A percentile compares a stretch with the other conserved stretches of the same genome.
Evolutionary conservation across 2,888 invertebrate genomes (phyloP).

Genomic region (Piscicola geometra): DNA sequence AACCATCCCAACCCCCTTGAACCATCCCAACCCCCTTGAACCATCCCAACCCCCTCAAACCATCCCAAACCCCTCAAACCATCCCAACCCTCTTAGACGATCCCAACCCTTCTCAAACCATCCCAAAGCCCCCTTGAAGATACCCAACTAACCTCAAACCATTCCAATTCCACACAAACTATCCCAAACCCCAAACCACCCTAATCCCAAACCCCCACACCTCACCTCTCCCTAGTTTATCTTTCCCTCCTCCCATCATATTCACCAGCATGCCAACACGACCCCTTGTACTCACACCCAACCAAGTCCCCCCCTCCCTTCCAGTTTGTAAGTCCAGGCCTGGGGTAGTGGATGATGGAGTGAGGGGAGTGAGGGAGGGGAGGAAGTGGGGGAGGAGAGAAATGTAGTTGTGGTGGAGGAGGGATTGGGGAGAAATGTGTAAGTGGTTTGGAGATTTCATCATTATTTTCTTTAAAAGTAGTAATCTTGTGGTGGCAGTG

Average conservation of each 20-base stretch:
- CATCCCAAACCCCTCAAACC: background rate
- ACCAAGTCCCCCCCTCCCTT: conserved; percentile 23
- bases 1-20: no score
- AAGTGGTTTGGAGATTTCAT: no score
- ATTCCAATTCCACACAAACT: background rate
- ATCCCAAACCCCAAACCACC: background rate
- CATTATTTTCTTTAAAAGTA: no score
- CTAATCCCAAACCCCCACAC: background rate
- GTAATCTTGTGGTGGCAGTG: no score
- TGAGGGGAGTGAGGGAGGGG: no score
- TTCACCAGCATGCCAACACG: conserved; percentile 18
- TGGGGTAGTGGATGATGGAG: background rate
- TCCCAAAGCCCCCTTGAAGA: background rate
- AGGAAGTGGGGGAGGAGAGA: no score
- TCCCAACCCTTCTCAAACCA: background rate
- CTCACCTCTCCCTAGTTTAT: background rate
- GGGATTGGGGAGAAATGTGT: background rate
- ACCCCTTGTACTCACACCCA: conserved; percentile 18
- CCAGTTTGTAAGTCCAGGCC: conserved; percentile 8
- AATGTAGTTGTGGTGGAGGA: background rate
- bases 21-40: no score
- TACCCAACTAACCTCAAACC: background rate
- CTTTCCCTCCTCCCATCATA: no score
- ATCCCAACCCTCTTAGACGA: no score
- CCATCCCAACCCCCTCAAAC: background rate